These are phyloP conservation scores for Pandemis corylana DNA, from an alignment of 2,888 invertebrate species.

Conservation along the genomic window DNA sequence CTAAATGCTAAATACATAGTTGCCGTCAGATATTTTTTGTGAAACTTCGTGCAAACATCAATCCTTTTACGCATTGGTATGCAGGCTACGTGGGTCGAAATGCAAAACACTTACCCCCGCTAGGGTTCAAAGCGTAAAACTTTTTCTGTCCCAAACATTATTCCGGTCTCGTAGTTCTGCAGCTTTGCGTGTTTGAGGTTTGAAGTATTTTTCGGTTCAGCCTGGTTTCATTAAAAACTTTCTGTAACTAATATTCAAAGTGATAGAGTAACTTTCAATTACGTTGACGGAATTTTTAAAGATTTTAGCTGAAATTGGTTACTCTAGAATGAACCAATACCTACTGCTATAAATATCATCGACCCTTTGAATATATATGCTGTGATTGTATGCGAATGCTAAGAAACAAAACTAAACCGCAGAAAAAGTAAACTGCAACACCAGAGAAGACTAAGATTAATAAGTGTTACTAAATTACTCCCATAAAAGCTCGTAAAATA, in stretches of 20 bases:
- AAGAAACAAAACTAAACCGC: too few relatives aligned
- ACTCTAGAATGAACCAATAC: background rate
- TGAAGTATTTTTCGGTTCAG: slow-evolving; percentile 77
- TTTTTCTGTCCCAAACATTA: slow-evolving; percentile 82
- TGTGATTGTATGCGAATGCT: background rate
- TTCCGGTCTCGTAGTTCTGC: slow-evolving; percentile 81
- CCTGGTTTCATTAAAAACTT: slow-evolving; percentile 80
- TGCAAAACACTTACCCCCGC: slow-evolving; percentile 83
- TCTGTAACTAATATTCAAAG: slow-evolving; percentile 69
- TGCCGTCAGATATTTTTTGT: slow-evolving; percentile 48
- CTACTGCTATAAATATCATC: background rate
- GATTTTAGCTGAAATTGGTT: background rate
- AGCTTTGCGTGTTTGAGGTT: slow-evolving; percentile 81
- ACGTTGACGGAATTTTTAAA: slow-evolving; percentile 51
- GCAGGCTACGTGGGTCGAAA: slow-evolving; percentile 76
- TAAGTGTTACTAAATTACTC: background rate
- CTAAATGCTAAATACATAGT: slow-evolving; percentile 44
- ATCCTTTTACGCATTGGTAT: slow-evolving; percentile 81
- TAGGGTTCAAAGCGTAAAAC: slow-evolving; percentile 81
- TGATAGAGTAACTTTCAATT: slow-evolving; percentile 72
- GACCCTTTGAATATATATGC: background rate
- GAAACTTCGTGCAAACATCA: slow-evolving; percentile 70
- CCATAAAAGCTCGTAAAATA: background rate
- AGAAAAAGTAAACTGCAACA: background rate
- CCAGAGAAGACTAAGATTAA: background rate